Evolutionary conservation across 2,888 invertebrate species (phyloP), one percentile per base, ranked within the genome.

Genomic region (Chamaedrilus cognettii): DNA sequence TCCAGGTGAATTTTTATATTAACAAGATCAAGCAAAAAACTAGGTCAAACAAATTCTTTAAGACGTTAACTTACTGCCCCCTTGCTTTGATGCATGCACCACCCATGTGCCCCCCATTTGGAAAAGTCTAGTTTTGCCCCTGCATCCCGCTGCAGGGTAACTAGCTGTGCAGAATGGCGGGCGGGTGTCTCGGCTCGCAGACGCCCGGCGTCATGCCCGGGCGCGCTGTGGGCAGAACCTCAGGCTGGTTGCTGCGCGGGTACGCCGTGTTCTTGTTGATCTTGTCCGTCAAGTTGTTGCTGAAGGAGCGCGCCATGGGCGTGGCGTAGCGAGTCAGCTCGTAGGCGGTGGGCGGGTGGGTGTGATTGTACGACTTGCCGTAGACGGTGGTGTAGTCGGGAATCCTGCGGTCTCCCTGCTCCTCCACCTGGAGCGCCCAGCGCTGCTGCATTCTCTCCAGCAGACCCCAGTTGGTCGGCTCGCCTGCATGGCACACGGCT

Each of bases 291-390:
- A 31, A 31, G 61, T 61, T 61, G 19, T 30, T 3, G 7, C 26
- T 35, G 50, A 61, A 50, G 2, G 61, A 61, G 28, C 50, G 50
- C 2, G 30, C 51, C 42, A n/a, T 19, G 26, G 61, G 61, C 30
- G 61, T 61, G 61, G 61, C 42, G 42, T 61, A 61, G 42, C 61
- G 61, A n/a, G 61, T 61, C n/a, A 61, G 61, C 30, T 28, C 31
- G 50, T 61, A 49, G 35, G 61, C 61, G 19, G 28, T 30, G 42
- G 61, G 61, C 1, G 42, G 23, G 28, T 30, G 51, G 23, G 5
- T 3, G 11, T 30, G 28, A n/a, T 50, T 50, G 23, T 61, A 61
- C 3, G 61, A 42, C 61, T 19, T 42, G 50, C 30, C 19, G 31
- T 61, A 61, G 61, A 30, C 28, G 26, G 61, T 26, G 31, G 28